These are phyloP conservation scores for Cepaea nemoralis DNA, from an alignment of 1,140 invertebrate genomes.

Conservation along the genomic window DNA sequence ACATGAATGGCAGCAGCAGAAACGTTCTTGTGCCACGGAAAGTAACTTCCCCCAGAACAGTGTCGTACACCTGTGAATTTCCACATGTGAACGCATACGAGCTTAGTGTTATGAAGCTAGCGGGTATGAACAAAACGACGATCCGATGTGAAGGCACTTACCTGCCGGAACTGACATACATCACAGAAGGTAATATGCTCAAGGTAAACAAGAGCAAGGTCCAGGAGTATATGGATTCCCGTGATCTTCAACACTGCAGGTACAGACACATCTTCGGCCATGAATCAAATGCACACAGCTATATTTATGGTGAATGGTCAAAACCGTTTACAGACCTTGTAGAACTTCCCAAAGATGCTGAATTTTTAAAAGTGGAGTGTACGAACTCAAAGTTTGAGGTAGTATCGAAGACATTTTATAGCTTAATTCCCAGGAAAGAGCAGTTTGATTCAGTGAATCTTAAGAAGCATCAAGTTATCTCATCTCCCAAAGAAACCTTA, in stretches of 20 bases:
- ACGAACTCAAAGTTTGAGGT: not conserved
- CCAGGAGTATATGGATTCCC: not conserved
- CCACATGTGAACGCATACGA: not conserved
- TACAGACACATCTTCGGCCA: not conserved
- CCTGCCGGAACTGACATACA: not conserved
- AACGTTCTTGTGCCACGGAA: too few relatives aligned
- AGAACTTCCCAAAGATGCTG: too few relatives aligned
- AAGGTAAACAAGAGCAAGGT: not conserved
- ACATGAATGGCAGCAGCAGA: too few relatives aligned
- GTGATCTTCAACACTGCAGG: not conserved
- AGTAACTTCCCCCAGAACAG: too few relatives aligned
- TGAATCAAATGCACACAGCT: not conserved
- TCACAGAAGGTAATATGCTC: not conserved
- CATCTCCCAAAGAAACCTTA: not conserved
- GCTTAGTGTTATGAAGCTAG: not conserved
- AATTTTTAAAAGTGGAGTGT: not conserved
- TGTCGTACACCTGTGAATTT: not conserved
- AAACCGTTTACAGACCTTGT: not conserved
- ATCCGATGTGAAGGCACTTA: not conserved
- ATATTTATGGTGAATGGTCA: not conserved
- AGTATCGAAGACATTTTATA: not conserved
- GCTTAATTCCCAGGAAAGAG: not conserved
- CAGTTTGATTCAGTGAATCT: not conserved
- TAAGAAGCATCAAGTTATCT: not conserved
- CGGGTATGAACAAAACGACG: not conserved